A percentile compares a stretch with the other conserved stretches of the same genome.
Conservation (phyloP, 2,888 invertebrate species). For the Heliconius charithonia region DNA sequence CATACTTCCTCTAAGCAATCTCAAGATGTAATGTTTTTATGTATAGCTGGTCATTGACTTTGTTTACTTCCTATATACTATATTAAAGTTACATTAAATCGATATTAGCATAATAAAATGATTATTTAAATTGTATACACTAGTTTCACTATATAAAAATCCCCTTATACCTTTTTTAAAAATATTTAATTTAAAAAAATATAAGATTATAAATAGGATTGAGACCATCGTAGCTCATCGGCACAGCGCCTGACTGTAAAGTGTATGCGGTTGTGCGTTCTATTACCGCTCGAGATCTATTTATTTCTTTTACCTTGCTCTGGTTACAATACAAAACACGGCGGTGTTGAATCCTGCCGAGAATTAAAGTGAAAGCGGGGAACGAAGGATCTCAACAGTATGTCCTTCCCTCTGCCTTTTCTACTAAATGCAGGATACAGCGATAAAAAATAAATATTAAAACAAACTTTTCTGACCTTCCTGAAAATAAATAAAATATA, state of each 20-base stretch:
- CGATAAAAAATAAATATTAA: not conserved
- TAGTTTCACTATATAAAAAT: not conserved
- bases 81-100: not conserved
- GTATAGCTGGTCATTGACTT: constrained; percentile 38
- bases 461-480: not conserved
- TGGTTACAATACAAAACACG: too few species aligned
- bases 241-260: too few species aligned
- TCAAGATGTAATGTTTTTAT: constrained; percentile 39
- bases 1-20: constrained; percentile 44
- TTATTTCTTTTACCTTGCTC: too few species aligned
- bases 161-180: too few species aligned
- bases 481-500: not conserved
- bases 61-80: constrained; percentile 22
- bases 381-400: not conserved
- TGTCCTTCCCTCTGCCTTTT: not conserved
- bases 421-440: not conserved
- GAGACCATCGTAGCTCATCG: not conserved
- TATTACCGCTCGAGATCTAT: too few species aligned
- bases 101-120: not conserved
- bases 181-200: not conserved
- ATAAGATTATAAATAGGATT: not conserved
- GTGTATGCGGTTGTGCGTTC: too few species aligned
- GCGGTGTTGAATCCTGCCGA: not conserved
- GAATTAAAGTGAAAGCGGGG: too few species aligned
- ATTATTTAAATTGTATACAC: not conserved